phyloP scores from a whole-genome alignment of 2,888 invertebrate genomes.

The Exephanes ischioxanthus region DNA sequence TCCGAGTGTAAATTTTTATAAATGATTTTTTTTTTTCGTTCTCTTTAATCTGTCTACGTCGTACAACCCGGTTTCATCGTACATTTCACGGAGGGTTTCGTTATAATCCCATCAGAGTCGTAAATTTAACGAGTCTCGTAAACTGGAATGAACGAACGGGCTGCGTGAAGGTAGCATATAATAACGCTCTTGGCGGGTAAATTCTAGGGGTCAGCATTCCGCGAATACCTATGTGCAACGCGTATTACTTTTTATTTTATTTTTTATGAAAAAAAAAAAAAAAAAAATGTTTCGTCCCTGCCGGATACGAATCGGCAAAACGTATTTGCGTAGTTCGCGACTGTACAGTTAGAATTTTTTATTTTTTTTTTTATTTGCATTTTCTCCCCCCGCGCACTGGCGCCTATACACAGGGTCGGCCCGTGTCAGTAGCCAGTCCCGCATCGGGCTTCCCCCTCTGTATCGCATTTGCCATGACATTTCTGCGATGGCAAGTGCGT shows the following conservation, averaged over 20 bases:
- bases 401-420: no score
- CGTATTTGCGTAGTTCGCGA: neutral
- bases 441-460: no score
- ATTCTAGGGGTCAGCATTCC: slow-evolving; percentile 3
- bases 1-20: neutral
- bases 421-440: no score
- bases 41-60: neutral
- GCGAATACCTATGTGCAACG: slow-evolving; percentile 9
- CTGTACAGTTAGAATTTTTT: neutral
- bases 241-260: slow-evolving; percentile 2
- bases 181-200: slow-evolving; percentile 27
- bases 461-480: no score
- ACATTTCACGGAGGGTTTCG: slow-evolving; percentile 16
- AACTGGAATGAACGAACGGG: slow-evolving; percentile 33
- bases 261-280: neutral
- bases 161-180: slow-evolving; percentile 10
- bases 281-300: neutral
- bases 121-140: slow-evolving; percentile 49
- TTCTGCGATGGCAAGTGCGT: no score
- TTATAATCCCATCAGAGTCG: slow-evolving; percentile 37
- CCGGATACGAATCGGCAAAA: neutral
- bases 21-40: neutral
- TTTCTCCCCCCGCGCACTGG: no score
- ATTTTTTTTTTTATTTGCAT: neutral
- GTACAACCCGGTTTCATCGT: neutral